Evolutionary conservation across 1,140 invertebrate species (phyloP), one percentile per base, ranked within the genome.

Genomic region (Pseudomyrmex cubaensis): DNA sequence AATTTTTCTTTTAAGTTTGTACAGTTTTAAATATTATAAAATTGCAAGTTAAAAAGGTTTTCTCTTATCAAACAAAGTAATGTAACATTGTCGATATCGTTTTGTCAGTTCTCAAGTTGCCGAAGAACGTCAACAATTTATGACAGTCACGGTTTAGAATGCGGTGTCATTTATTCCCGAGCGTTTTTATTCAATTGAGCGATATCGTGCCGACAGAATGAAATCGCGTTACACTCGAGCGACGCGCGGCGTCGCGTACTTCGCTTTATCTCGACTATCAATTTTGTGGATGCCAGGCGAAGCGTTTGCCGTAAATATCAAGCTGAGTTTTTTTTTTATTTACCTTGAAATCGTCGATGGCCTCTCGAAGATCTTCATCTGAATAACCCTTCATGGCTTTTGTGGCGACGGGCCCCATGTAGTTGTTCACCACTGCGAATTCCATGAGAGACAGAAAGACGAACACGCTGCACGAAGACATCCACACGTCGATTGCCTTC

Each of bases 381-480:
- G 97, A 98, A 90, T 98, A 98, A 9, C 97, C 97, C 91, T 98
- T 98, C 97, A 98, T 98, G 7, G 97, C 97, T 93, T 98, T 98
- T 25, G 97, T 98, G 25, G 97, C 97, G 0, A 97, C 95, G 0
- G 97, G 97, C 0, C 97, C 97, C 97, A 98, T 98, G 93, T 97
- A 98, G 93, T 98, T 98, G 92, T 98, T 98, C 25, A 98, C 98
- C 1, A 98, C 96, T 1, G 98, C 98, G 92, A 98, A 98, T 94
- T 98, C 98, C 96, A 98, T 98, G 0, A 98, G 94, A 0, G 97
- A 98, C n/a, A 98, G 95, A 92, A 98, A 98, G 3, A 98, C 98
- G 92, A 98, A 98, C 20, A 98, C 97, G 20, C 98, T 98, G 93
- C 98, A 98, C 7, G 97, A 98, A 0, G 97, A 98, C 97, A 98